phyloP scores from a whole-genome alignment of 2,113 vertebrate species.

The human (Homo sapiens) region GRCh38 chr6:10423501-10424000 shows the following conservation, averaged over 20 bases:
- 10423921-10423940: background rate
- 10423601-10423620: too few relatives aligned
- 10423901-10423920: background rate
- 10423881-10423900: background rate
- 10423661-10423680: background rate
- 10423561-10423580: conserved; percentile 69
- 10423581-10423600: background rate
- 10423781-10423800: rapidly evolving
- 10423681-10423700: background rate
- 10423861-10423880: background rate
- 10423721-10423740: background rate
- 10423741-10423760: background rate
- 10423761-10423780: background rate
- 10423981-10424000: background rate
- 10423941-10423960: background rate
- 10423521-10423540: conserved; percentile 81
- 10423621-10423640: too few relatives aligned
- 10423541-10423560: conserved; percentile 79
- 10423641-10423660: background rate
- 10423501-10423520: conserved; percentile 79
- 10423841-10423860: background rate
- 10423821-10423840: background rate
- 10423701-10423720: rapidly evolving
- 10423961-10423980: background rate
- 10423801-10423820: background rate